These are phyloP conservation scores for Hozukius guyotensis DNA, from an alignment of 2,797 vertebrate genomes.

Conservation along the genomic window DNA sequence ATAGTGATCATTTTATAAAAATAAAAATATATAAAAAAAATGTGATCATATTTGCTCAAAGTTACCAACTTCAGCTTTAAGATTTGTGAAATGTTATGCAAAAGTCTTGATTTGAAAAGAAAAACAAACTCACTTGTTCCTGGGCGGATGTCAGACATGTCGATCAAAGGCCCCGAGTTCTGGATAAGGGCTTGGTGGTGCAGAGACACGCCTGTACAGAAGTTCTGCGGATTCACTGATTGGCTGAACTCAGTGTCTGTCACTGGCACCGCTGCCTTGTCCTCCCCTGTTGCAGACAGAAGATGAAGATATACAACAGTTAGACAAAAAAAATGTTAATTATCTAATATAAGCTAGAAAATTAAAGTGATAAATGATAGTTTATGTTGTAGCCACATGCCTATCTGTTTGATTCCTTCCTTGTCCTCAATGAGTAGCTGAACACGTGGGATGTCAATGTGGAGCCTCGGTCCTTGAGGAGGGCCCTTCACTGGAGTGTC, in stretches of 20 bases:
- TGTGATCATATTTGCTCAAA: too few species aligned
- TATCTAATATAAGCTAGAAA: not conserved
- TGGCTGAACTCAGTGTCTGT: conserved; percentile 97
- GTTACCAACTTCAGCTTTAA: not conserved
- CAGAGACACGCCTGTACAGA: conserved; percentile 96
- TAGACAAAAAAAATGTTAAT: not conserved
- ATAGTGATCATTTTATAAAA: too few species aligned
- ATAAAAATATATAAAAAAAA: too few species aligned
- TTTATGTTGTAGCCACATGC: conserved; percentile 71
- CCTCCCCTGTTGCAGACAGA: conserved; percentile 85
- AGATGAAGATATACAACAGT: not conserved
- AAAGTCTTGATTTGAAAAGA: not conserved
- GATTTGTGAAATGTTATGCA: not conserved
- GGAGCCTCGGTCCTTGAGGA: conserved; percentile 94
- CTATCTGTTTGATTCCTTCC: conserved; percentile 98
- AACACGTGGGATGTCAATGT: conserved; percentile 98
- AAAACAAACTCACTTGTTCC: conserved; percentile 90
- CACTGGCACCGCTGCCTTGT: conserved; percentile 96
- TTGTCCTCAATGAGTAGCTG: conserved; percentile 99
- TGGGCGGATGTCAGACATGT: conserved; percentile 98
- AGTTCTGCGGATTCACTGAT: conserved; percentile 97
- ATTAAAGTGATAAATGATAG: not conserved
- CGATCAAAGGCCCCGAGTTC: conserved; percentile 96
- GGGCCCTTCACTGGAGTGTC: conserved; percentile 98
- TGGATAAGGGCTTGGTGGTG: conserved; percentile 98